A percentile compares a stretch with the other conserved stretches of the same genome.
Conservation (phyloP, 2,888 invertebrate species). For the Leptopilina drosophilae region DNA sequence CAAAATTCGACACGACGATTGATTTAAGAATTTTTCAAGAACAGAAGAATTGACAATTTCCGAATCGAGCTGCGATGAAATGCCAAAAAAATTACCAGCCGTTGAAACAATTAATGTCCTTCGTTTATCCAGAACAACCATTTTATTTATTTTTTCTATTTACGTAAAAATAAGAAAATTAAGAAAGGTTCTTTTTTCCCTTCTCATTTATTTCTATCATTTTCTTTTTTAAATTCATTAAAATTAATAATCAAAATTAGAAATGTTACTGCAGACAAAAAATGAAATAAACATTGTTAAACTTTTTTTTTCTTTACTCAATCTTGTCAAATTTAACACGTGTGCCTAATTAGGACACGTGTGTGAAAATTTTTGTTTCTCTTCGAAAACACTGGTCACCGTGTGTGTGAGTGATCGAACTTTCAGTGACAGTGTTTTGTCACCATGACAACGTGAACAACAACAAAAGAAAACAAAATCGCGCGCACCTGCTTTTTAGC, state of each 20-base stretch:
- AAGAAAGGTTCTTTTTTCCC: too few relatives aligned
- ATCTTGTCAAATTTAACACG: neutral
- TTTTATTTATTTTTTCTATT: slow-evolving; percentile 42
- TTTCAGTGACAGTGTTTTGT: slow-evolving; percentile 6
- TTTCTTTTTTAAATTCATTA: too few relatives aligned
- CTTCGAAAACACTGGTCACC: neutral
- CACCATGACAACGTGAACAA: slow-evolving; percentile 15
- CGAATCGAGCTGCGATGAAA: slow-evolving; percentile 50
- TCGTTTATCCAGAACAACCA: slow-evolving; percentile 66
- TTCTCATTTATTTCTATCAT: neutral
- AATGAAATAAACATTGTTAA: too few relatives aligned
- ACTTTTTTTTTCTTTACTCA: neutral
- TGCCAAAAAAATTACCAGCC: slow-evolving; percentile 71
- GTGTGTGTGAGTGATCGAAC: slow-evolving; percentile 1
- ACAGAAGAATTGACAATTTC: slow-evolving; percentile 58
- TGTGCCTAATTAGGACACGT: slow-evolving; percentile 16
- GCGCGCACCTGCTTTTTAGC: neutral
- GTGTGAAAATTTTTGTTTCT: slow-evolving; percentile 22
- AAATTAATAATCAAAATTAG: neutral
- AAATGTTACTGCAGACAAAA: neutral
- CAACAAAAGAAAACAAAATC: slow-evolving; percentile 7
- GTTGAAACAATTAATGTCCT: slow-evolving; percentile 68
- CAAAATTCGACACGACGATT: slow-evolving; percentile 66
- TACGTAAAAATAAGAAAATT: neutral
- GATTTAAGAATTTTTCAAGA: slow-evolving; percentile 70